These are phyloP conservation scores for Amblyjoppa proteus DNA, from an alignment of 2,888 invertebrate genomes.

Conservation along the genomic window DNA sequence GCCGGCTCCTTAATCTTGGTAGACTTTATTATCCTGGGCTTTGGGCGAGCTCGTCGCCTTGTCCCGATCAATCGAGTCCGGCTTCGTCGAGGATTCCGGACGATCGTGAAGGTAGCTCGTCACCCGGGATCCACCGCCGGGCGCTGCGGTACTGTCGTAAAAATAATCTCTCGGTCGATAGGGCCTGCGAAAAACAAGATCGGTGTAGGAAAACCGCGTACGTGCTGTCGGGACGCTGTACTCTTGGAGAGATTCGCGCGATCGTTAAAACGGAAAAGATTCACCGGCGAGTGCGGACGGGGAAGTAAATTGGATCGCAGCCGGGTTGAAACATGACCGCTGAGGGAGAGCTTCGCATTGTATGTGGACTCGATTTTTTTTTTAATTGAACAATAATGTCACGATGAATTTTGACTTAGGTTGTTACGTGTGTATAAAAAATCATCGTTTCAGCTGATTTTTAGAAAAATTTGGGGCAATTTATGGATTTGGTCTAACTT, in stretches of 20 bases:
- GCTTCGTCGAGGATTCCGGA: conserved; percentile 79
- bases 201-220: background rate
- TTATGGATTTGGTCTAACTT: too few species aligned
- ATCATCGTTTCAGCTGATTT: too few species aligned
- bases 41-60: conserved; percentile 79
- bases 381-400: too few species aligned
- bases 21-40: conserved; percentile 79
- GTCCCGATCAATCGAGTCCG: conserved; percentile 77
- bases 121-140: conserved; percentile 78
- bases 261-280: conserved; percentile 9
- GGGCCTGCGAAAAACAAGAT: conserved; percentile 74
- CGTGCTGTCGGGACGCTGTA: background rate
- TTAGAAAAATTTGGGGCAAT: too few species aligned
- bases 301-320: too few species aligned
- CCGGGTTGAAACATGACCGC: too few species aligned
- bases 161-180: conserved; percentile 81
- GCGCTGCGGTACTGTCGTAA: conserved; percentile 81
- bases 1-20: conserved; percentile 75
- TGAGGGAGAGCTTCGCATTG: too few species aligned
- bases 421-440: too few species aligned
- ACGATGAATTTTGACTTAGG: too few species aligned
- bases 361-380: too few species aligned
- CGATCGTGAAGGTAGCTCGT: conserved; percentile 80
- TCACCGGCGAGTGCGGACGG: too few species aligned
- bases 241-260: background rate